These are phyloP conservation scores for Marronus borbonicus DNA, from an alignment of 2,888 invertebrate species.

Conservation along the genomic window DNA sequence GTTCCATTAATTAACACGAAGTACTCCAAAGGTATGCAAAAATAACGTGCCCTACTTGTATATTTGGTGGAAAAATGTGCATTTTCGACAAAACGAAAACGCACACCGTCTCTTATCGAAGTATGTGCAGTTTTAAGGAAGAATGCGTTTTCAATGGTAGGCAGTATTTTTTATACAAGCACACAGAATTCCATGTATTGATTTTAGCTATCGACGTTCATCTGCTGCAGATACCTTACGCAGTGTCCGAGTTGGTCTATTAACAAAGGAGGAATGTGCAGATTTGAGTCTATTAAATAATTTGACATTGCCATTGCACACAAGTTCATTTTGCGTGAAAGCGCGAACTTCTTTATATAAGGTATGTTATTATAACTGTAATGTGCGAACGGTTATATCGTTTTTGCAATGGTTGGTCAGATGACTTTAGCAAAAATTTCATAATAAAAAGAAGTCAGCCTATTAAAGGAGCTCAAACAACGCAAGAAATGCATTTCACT, in stretches of 20 bases:
- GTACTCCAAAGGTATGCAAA: no score
- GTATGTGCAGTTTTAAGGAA: no score
- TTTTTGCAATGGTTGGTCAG: not conserved
- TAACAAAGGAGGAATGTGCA: slow-evolving; percentile 33
- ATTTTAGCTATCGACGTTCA: slow-evolving; percentile 8
- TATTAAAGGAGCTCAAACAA: not conserved
- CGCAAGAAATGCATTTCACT: not conserved
- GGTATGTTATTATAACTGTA: slow-evolving; percentile 23
- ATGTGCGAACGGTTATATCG: slow-evolving; percentile 4
- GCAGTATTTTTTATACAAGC: not conserved
- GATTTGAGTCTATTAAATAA: slow-evolving; percentile 17
- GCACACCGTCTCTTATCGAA: no score
- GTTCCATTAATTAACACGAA: no score
- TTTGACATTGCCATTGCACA: slow-evolving; percentile 17
- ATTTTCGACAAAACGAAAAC: no score
- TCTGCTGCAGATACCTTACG: not conserved
- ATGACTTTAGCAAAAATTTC: not conserved
- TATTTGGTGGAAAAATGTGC: no score
- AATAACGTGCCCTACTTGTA: no score
- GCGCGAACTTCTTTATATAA: slow-evolving; percentile 5
- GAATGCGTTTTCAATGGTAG: no score
- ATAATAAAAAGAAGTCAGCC: not conserved
- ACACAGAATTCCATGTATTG: not conserved
- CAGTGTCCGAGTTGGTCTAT: not conserved
- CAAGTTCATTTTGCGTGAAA: slow-evolving; percentile 31